Conservation (phyloP, 1,140 invertebrate species). For the Acarapis woodi region DNA sequence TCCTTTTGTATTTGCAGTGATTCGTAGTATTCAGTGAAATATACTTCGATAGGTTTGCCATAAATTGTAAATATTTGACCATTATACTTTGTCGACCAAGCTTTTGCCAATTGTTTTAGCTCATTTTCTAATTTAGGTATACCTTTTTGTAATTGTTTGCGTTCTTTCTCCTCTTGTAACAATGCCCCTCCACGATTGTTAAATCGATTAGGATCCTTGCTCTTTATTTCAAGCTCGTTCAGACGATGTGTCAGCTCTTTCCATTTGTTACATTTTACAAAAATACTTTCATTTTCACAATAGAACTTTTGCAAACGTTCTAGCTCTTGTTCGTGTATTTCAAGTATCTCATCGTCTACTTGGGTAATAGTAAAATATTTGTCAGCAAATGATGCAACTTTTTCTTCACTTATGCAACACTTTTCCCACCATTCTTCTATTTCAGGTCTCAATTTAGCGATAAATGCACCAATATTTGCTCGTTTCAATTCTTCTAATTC, state of each 20-base stretch:
- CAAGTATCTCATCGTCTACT: constrained; percentile 39
- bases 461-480: constrained; percentile 33
- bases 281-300: constrained; percentile 28
- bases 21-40: too few relatives aligned
- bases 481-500: constrained; percentile 29
- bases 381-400: constrained; percentile 29
- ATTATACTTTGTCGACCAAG: constrained; percentile 16
- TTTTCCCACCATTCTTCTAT: constrained; percentile 36
- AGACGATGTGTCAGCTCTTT: constrained; percentile 32
- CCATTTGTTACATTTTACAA: constrained; percentile 23
- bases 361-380: constrained; percentile 24
- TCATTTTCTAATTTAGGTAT: constrained; percentile 21
- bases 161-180: constrained; percentile 46
- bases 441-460: constrained; percentile 33
- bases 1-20: too few relatives aligned
- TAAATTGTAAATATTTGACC: constrained; percentile 1
- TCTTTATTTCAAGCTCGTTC: constrained; percentile 32
- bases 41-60: constrained; percentile 3
- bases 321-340: constrained; percentile 38
- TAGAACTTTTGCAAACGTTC: constrained; percentile 32
- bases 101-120: constrained; percentile 15
- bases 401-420: constrained; percentile 28
- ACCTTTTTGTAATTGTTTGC: constrained; percentile 34
- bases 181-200: constrained; percentile 54
- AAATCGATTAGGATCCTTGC: constrained; percentile 40